Percentiles rank a stretch among this genome's conserved stretches.
Conservation (phyloP, 2,113 vertebrate genomes). For the Monarcha castaneiventris region DNA sequence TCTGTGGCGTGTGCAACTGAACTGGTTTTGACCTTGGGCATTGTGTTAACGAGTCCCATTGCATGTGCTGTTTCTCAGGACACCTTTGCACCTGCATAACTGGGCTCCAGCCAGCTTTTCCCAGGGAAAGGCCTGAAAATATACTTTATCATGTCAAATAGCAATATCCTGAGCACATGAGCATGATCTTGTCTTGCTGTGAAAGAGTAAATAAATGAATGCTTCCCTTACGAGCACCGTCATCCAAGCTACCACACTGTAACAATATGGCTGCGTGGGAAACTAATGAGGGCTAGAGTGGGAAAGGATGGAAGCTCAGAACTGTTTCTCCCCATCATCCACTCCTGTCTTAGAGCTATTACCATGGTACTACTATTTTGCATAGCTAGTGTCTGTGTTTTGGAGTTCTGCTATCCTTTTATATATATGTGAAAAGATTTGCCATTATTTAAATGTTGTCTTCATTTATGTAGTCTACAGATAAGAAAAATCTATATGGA, state of each 20-base stretch:
- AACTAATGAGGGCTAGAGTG: not conserved
- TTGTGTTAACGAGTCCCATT: not conserved
- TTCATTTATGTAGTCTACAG: not conserved
- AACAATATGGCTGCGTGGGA: not conserved
- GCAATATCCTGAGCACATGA: not conserved
- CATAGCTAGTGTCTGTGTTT: not conserved
- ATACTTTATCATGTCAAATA: not conserved
- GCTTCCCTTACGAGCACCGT: not conserved
- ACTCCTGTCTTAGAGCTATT: not conserved
- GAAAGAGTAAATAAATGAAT: not conserved
- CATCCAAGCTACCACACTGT: not conserved
- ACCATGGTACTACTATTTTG: not conserved
- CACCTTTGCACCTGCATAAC: conserved; percentile 40
- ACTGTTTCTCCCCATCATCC: not conserved
- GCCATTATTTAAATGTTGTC: not conserved
- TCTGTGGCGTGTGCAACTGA: not conserved
- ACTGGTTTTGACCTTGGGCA: conserved; percentile 43
- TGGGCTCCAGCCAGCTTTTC: not conserved
- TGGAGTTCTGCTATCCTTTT: not conserved
- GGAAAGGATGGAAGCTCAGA: not conserved
- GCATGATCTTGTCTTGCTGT: not conserved
- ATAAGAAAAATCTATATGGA: not conserved
- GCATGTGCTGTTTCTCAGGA: conserved; percentile 13
- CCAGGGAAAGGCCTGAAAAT: not conserved
- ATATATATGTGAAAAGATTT: not conserved